phyloP scores from a whole-genome alignment of 2,113 vertebrate genomes.

The Engystomops pustulosus region DNA sequence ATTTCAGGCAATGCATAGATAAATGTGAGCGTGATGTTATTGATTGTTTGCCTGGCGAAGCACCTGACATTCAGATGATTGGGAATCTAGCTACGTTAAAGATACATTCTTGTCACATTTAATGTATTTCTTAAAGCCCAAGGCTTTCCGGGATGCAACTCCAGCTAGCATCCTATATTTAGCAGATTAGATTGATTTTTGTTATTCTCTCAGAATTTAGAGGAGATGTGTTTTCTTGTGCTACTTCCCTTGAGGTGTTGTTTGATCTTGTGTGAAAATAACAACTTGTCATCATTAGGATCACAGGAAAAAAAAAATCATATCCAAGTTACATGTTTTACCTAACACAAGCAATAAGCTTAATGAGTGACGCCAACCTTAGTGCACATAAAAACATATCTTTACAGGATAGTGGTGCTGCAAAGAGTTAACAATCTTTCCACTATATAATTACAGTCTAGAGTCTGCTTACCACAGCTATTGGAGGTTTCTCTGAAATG shows the following conservation, averaged over 20 bases:
- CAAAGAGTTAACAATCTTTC: not conserved
- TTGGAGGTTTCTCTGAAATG: slow-evolving; percentile 17
- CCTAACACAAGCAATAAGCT: slow-evolving; percentile 24
- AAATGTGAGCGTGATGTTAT: not conserved
- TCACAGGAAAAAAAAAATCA: slow-evolving; percentile 22
- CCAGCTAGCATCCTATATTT: slow-evolving; percentile 45
- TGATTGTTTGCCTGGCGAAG: not conserved
- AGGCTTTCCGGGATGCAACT: slow-evolving; percentile 21
- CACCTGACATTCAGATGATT: not conserved
- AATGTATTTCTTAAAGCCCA: slow-evolving; percentile 33
- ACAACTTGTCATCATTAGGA: slow-evolving; percentile 43
- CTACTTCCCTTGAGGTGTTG: slow-evolving; percentile 49
- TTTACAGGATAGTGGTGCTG: not conserved
- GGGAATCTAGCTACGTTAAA: not conserved
- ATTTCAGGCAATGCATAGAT: not conserved
- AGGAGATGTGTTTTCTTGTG: slow-evolving; percentile 36
- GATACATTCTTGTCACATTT: slow-evolving; percentile 37
- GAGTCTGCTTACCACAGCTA: not conserved
- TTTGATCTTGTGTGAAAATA: slow-evolving; percentile 50
- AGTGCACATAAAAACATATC: not conserved
- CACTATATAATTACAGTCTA: not conserved
- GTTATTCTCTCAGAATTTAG: slow-evolving; percentile 46
- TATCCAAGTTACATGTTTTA: not conserved
- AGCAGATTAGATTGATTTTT: slow-evolving; percentile 57
- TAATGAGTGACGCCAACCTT: not conserved